A percentile compares a stretch with the other conserved stretches of the same genome.
Evolutionary conservation across 2,113 vertebrate species (phyloP).

Genomic region (Istiophorus platypterus): DNA sequence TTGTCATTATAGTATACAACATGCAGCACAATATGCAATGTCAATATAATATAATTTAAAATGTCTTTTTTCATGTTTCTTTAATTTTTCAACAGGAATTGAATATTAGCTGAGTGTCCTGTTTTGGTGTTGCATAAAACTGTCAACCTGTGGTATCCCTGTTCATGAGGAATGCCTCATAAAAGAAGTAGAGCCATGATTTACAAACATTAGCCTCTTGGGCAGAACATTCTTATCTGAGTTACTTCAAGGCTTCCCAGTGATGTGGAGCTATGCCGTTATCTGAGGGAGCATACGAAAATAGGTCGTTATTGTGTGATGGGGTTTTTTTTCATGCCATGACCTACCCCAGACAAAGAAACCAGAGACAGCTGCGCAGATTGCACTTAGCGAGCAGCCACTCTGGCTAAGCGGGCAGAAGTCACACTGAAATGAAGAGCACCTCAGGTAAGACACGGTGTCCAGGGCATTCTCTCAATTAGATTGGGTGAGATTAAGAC

Average conservation of each 20-base stretch:
- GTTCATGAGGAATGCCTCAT: constrained; percentile 41
- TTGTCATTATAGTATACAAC: constrained; percentile 25
- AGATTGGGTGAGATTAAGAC: constrained; percentile 59
- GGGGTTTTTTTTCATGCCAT: constrained; percentile 43
- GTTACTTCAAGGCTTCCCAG: constrained; percentile 57
- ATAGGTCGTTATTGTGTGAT: constrained; percentile 67
- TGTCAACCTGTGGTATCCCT: constrained; percentile 46
- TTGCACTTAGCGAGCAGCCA: constrained; percentile 70
- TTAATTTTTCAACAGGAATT: constrained; percentile 48
- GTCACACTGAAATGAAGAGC: constrained; percentile 63
- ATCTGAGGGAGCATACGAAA: constrained; percentile 62
- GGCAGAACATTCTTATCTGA: constrained; percentile 66
- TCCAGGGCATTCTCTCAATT: constrained; percentile 51
- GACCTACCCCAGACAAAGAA: constrained; percentile 66
- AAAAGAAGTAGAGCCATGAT: constrained; percentile 52
- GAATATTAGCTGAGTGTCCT: constrained; percentile 27
- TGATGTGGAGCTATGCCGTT: constrained; percentile 50
- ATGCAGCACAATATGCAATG: constrained; percentile 6
- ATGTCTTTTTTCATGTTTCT: constrained; percentile 52
- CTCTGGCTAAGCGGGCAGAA: constrained; percentile 59
- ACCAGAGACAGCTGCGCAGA: constrained; percentile 66
- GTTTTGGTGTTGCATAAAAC: constrained; percentile 49
- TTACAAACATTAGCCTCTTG: constrained; percentile 67
- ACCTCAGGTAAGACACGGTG: constrained; percentile 64
- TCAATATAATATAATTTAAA: constrained; percentile 28